These are phyloP conservation scores for Thalassophryne amazonica DNA, from an alignment of 2,797 vertebrate species.

Conservation along the genomic window DNA sequence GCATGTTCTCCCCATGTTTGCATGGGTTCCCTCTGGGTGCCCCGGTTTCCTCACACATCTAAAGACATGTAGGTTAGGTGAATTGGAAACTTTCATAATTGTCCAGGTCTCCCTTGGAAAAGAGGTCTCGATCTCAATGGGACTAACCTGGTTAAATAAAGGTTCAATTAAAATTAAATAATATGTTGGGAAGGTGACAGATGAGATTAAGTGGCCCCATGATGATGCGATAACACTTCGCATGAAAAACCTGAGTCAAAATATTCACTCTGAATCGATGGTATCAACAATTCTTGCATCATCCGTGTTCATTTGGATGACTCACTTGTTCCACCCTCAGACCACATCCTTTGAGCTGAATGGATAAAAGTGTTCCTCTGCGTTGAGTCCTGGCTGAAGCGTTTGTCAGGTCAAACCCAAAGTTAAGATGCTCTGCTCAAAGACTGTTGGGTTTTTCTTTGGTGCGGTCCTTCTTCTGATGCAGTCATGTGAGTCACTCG, in stretches of 20 bases:
- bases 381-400: not conserved
- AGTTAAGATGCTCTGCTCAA: conserved; percentile 22
- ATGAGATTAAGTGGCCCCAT: too few relatives aligned
- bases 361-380: conserved; percentile 16
- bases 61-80: too few relatives aligned
- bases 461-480: conserved; percentile 13
- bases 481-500: conserved; percentile 40
- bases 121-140: too few relatives aligned
- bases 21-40: too few relatives aligned
- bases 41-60: too few relatives aligned
- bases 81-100: too few relatives aligned
- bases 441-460: not conserved
- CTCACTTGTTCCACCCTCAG: conserved; percentile 6
- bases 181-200: too few relatives aligned
- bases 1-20: too few relatives aligned
- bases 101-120: too few relatives aligned
- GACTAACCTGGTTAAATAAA: too few relatives aligned
- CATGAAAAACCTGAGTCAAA: not conserved
- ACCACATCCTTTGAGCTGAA: conserved; percentile 54
- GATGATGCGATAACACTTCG: too few relatives aligned
- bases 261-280: not conserved
- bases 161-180: too few relatives aligned
- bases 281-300: not conserved
- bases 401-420: conserved; percentile 1
- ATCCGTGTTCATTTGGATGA: conserved; percentile 7